Evolutionary conservation across 2,797 vertebrate genomes (phyloP), one percentile per base, ranked within the genome.

Genomic region (Sebastes matsubarae): DNA sequence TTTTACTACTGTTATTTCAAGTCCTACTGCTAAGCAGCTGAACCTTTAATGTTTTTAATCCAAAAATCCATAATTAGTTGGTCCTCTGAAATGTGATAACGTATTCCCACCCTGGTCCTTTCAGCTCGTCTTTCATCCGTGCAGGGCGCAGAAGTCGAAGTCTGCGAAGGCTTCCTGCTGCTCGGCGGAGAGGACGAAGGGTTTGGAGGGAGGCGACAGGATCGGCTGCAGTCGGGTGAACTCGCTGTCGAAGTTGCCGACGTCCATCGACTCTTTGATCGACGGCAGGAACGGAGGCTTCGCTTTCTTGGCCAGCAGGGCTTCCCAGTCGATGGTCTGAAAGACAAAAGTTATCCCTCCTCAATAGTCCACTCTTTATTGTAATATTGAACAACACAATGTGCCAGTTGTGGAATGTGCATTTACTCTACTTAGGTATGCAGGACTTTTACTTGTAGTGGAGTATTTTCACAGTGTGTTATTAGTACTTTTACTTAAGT

Each of bases 241-340:
- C 91, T 97, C 97, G 50, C 96, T 96, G 89, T 98, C 97, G 0
- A 99, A 99, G 93, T 98, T 97, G 81, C 96, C 95, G 73, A 97
- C 93, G 30, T 99, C 98, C 0, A 89, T 84, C 0, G 94, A 93
- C 65, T 95, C 95, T 20, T 89, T 95, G 79, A 99, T 87, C 0
- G 90, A 88, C 2, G 98, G 98, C 84, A 97, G 93, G 67, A 97
- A 97, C 0, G 98, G 98, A 0, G 98, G 97, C 81, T 83, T 95
- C 20, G 95, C 59, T 0, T 87, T 93, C 64, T 96, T 96, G 83
- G 96, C 90, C 30, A 97, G 92, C 77, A 99, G 89, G 50, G 96
- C 96, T 38, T 94, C 96, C 97, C 97, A 99, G 83, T 97, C 91
- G 0, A 97, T 93, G 69, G 91, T 90, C 97, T 98, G 88, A 2